A percentile compares a stretch with the other conserved stretches of the same genome.
Conservation (phyloP, 1,140 invertebrate species). For the Drosophila sturtevanti region DNA sequence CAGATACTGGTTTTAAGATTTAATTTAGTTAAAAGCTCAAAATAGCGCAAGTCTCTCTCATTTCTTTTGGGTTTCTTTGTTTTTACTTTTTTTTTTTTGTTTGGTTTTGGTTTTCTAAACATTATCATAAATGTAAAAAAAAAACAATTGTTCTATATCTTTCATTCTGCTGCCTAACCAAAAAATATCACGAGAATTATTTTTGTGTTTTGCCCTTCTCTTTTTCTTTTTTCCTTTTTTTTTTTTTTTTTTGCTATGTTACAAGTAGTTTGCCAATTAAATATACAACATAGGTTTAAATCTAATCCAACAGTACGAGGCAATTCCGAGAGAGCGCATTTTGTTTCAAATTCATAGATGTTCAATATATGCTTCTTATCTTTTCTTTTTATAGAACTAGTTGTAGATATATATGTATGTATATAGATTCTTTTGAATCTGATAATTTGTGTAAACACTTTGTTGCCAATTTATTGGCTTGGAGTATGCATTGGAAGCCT, state of each 20-base stretch:
- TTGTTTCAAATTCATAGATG: conserved; percentile 37
- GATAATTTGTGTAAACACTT: conserved; percentile 34
- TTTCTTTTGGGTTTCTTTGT: conserved; percentile 39
- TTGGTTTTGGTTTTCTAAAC: conserved; percentile 38
- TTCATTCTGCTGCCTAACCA: conserved; percentile 32
- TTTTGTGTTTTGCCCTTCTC: no score
- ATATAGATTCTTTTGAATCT: conserved; percentile 43
- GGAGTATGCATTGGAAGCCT: conserved; percentile 72
- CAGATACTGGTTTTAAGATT: conserved; percentile 45
- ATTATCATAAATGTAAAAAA: conserved; percentile 48
- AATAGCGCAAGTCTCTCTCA: conserved; percentile 71
- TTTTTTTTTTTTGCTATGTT: conserved; percentile 50
- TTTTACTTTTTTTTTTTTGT: no score
- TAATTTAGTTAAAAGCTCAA: conserved; percentile 62
- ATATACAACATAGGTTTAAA: conserved; percentile 32
- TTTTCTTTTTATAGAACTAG: conserved; percentile 46
- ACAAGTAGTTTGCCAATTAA: conserved; percentile 46
- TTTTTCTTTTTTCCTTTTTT: conserved; percentile 2
- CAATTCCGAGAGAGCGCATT: conserved; percentile 70
- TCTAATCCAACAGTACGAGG: conserved; percentile 28
- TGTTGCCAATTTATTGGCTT: conserved; percentile 44
- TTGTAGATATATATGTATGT: conserved; percentile 53
- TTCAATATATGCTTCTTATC: conserved; percentile 38
- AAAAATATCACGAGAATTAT: conserved; percentile 71
- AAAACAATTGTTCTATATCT: conserved; percentile 31